A percentile compares a stretch with the other conserved stretches of the same genome.
Conservation (phyloP, 92 coral and sea anemone species). For the Epizoanthus illoricatus region DNA sequence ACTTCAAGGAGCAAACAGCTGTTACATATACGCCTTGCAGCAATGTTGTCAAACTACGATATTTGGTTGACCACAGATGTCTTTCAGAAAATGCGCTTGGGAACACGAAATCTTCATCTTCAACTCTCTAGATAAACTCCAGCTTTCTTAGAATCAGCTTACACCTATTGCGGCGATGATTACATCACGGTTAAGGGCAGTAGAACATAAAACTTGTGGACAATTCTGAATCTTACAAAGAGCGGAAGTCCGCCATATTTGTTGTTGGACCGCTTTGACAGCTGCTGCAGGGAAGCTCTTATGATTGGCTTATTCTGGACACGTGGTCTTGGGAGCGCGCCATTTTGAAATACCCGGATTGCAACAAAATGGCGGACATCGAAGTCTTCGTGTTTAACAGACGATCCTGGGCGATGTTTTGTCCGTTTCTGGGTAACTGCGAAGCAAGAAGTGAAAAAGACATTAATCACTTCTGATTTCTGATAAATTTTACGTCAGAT, state of each 20-base stretch:
- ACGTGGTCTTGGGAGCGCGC: conserved; percentile 66
- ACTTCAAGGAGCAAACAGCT: background rate
- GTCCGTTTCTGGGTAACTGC: background rate
- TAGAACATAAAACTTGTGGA: background rate
- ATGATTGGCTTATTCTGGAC: conserved; percentile 52
- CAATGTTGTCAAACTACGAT: background rate
- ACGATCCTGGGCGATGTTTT: background rate
- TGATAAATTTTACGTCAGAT: conserved; percentile 6
- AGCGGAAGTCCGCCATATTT: conserved; percentile 58
- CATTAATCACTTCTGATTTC: background rate
- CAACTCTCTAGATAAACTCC: background rate
- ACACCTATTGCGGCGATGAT: background rate
- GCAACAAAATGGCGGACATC: conserved; percentile 44
- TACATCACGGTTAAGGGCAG: background rate
- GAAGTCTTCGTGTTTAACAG: background rate
- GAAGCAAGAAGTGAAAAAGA: background rate
- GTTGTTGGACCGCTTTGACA: conserved; percentile 45
- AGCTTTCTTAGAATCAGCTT: background rate
- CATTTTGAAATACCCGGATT: conserved; percentile 48
- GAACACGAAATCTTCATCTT: background rate
- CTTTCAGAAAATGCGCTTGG: background rate
- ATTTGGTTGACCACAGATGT: background rate
- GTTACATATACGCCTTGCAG: background rate
- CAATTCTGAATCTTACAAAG: background rate
- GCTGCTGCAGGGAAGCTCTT: background rate